Base-by-base conservation (phyloP, 2,888 invertebrate genomes). In the Callinectes sapidus region DNA sequence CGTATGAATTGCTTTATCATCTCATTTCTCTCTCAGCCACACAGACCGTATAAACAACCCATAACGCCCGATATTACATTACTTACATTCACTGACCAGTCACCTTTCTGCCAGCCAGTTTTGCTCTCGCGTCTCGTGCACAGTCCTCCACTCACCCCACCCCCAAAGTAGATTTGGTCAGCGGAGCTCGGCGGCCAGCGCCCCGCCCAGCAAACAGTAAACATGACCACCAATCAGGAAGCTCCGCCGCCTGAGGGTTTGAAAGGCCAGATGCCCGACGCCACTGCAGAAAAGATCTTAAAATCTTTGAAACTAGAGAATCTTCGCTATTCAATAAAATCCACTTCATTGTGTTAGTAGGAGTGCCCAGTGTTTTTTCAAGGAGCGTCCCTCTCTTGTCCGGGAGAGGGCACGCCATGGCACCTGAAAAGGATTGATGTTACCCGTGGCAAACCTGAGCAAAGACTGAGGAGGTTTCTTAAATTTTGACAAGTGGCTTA, bases 401-500 rank as follows among this genome's bases (percentile, higher is more conserved):
- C 61, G 3, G 61, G 61, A 16, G 23, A 14, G 32, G 86, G 32
- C 18, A 35, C 28, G 35, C 54, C 8, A 28, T 42, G 42, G n/a
- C 23, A 87, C 48, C n/a, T 14, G 8, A 10, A 14, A 13, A 87
- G n/a, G 28, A 28, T n/a, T 23, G 48, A 87, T 42, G 54, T 14
- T 18, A 28, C 48, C 1, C 87, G n/a, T 23, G 42, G 61, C 23
- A 14, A 90, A 32, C 14, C 66, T 42, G 71, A 90, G 77, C 35
- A 71, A 61, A 66, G 18, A 35, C 32, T 66, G 42, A 42, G 54
- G 35, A 86, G 13, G 61, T 23, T 55, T 61, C 90, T 39, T 86
- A 87, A 91, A 32, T 86, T 91, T 55, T 91, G 90, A 85, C 61
- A 91, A 85, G 86, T 86, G 87, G n/a, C 66, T 42, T n/a, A 91